Evolutionary conservation across 2,797 vertebrate genomes (phyloP).

Genomic region (Galaxias olidus): DNA sequence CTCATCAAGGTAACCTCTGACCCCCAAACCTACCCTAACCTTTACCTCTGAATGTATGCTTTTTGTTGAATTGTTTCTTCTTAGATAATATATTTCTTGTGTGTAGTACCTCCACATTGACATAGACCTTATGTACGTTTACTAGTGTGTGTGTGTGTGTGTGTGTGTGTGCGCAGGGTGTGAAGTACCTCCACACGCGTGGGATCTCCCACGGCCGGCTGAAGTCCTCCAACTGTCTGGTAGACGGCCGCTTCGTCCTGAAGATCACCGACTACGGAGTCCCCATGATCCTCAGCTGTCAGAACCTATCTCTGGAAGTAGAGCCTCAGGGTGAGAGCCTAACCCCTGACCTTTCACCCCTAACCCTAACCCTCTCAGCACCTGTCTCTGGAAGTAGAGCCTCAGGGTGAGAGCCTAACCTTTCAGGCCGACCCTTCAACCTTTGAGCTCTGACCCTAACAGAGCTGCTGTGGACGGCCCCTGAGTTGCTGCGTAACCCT

Average conservation of each 20-base stretch:
- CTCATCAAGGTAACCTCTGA: constrained; percentile 80
- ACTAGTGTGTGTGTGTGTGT: constrained; percentile 35
- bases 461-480: constrained; percentile 88
- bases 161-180: constrained; percentile 75
- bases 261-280: constrained; percentile 88
- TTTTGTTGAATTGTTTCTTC: no score
- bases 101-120: no score
- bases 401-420: no score
- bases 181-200: constrained; percentile 87
- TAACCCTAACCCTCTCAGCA: no score
- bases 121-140: no score
- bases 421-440: no score
- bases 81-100: neutral
- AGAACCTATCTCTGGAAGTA: constrained; percentile 55
- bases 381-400: no score
- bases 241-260: constrained; percentile 89
- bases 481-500: constrained; percentile 78
- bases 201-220: constrained; percentile 83
- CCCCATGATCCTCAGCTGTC: constrained; percentile 79
- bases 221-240: constrained; percentile 90
- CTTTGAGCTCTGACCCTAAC: neutral
- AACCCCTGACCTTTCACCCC: no score
- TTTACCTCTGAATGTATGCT: no score
- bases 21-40: neutral
- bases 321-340: constrained; percentile 69